Evolutionary conservation across 2,113 vertebrate genomes (phyloP).

Genomic region (Corythornis cristatus): DNA sequence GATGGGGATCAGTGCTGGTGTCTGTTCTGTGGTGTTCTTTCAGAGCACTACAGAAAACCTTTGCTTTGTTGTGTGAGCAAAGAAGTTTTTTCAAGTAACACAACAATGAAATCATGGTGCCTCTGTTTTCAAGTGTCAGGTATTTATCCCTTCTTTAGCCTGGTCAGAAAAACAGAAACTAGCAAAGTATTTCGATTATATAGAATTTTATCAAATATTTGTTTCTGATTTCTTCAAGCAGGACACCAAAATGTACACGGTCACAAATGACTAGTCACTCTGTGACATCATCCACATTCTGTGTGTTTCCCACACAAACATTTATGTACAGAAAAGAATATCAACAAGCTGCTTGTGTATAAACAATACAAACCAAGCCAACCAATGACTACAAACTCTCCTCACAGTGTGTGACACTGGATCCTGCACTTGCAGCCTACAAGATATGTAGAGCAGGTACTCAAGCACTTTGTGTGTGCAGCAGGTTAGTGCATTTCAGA

Average conservation of each 20-base stretch:
- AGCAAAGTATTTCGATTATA: neutral
- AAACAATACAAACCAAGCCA: constrained; percentile 2
- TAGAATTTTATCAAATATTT: neutral
- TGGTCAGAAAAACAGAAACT: neutral
- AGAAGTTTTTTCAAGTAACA: neutral
- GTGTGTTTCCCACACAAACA: neutral
- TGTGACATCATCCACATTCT: neutral
- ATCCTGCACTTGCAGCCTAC: neutral
- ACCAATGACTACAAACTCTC: neutral
- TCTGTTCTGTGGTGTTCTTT: neutral
- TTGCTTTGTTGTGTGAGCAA: neutral
- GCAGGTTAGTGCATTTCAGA: neutral
- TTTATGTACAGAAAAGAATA: neutral
- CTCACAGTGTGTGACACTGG: neutral
- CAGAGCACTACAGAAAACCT: neutral
- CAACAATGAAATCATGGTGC: neutral
- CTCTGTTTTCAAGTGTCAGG: neutral
- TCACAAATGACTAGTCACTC: neutral
- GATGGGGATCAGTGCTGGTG: neutral
- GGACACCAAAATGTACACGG: neutral
- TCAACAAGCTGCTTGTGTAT: neutral
- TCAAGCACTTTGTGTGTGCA: neutral
- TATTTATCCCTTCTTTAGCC: neutral
- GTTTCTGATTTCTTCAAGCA: neutral
- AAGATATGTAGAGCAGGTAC: neutral